Evolutionary conservation across 2,113 vertebrate genomes (phyloP), one percentile per base, ranked within the genome.

Genomic region (Perccottus glenii): DNA sequence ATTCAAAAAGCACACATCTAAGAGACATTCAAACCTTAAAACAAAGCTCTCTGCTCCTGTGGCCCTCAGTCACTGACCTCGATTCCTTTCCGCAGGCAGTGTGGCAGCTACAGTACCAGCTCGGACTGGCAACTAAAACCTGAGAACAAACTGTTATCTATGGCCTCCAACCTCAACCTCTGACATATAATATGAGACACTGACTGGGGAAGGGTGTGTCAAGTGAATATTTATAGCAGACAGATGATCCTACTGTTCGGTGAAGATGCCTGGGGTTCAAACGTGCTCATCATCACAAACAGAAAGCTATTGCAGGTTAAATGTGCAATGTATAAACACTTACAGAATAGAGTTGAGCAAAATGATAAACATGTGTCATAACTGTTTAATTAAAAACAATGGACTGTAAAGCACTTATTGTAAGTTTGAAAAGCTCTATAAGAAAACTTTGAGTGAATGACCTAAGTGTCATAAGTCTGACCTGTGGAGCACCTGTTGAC

Each of bases 101-200:
- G 36, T 42, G 14, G 55, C 36, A 38, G 14, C 14, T 9, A 27
- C 19, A 27, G 19, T 27, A 42, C 38, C n/a, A 19, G 15, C n/a
- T 43, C n/a, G 4, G 5, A 15, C 12, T 10, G 14, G 55, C 15
- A 58, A 44, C 6, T 14, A 3, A 12, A 57, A 46, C 55, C 6
- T 3, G n/a, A 66, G 6, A 40, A 57, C 40, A 63, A 46, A 46
- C 15, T 44, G 52, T 42, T 10, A 71, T 70, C 43, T 67, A 9
- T 16, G 42, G 16, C 70, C 55, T 12, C 43, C 11, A 48, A 16
- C 11, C 44, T 62, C 51, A 67, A 60, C 84, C 75, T 50, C 52
- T 92, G 89, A 91, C 87, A 87, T 91, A 82, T 90, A 90, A 81
- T 79, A 73, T 52, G 78, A 78, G 58, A 72, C 67, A 36, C 47